A percentile compares a stretch with the other conserved stretches of the same genome.
Conservation (phyloP, 53 echinoderm and acorn worm species). For the Zoroaster sp. region DNA sequence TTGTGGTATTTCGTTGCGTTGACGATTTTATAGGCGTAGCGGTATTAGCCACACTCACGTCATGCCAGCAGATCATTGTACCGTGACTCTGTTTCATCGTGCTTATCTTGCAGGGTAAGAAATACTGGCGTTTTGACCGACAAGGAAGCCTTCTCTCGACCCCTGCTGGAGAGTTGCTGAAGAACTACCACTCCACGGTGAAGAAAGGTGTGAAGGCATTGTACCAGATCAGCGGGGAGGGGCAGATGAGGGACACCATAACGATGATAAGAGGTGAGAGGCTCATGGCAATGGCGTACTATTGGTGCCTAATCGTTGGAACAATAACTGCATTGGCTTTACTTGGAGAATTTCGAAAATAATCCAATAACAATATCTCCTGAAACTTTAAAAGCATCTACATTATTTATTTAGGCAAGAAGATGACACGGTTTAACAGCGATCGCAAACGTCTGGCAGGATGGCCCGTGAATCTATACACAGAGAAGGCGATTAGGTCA, state of each 20-base stretch:
- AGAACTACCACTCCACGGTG: slow-evolving; percentile 3
- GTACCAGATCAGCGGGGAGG: background rate
- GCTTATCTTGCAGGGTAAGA: slow-evolving; percentile 19
- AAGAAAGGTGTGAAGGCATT: slow-evolving; percentile 38
- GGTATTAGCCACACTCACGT: too few species aligned
- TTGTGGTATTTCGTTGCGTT: too few species aligned
- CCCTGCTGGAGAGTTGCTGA: slow-evolving; percentile 15
- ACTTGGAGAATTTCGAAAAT: background rate
- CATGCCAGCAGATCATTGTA: too few species aligned
- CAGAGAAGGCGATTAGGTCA: slow-evolving; percentile 1
- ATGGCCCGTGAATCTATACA: background rate
- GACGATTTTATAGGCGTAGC: too few species aligned
- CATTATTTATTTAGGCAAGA: too few species aligned
- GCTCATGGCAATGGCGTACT: background rate
- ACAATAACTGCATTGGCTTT: background rate
- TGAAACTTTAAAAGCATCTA: background rate
- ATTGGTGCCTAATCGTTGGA: too few species aligned
- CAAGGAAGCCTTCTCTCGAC: slow-evolving; percentile 1
- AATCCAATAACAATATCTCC: background rate
- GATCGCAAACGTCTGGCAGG: background rate
- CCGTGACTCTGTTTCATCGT: too few species aligned
- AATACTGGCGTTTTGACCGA: slow-evolving; percentile 42
- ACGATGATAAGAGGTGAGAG: slow-evolving; percentile 23
- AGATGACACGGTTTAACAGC: slow-evolving; percentile 26
- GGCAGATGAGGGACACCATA: background rate